Evolutionary conservation across 2,888 invertebrate species (phyloP).

Genomic region (Apantesis nais): DNA sequence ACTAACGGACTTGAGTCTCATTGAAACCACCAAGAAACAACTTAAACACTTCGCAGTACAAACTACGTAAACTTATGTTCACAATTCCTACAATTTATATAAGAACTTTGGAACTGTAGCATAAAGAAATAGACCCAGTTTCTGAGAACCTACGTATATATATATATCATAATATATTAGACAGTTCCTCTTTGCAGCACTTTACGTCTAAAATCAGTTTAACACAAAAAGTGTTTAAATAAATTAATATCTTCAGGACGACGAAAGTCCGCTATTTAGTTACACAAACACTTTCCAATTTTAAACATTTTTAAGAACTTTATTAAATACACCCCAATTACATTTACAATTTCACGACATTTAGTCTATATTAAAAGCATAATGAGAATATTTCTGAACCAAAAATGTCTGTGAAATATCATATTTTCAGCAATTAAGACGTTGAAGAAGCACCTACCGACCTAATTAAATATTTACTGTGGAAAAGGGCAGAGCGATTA

Average conservation of each 20-base stretch:
- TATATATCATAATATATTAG: not conserved
- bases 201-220: not conserved
- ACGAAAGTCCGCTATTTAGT: not conserved
- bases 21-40: constrained; percentile 1
- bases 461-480: constrained; percentile 76
- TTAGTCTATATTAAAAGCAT: constrained; percentile 21
- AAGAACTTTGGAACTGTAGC: not conserved
- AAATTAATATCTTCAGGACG: no score
- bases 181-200: not conserved
- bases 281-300: not conserved
- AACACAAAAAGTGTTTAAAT: not conserved
- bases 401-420: constrained; percentile 45
- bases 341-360: constrained; percentile 21
- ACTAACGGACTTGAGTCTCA: not conserved
- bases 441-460: constrained; percentile 64
- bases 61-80: not conserved
- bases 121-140: not conserved
- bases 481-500: constrained; percentile 67
- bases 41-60: not conserved
- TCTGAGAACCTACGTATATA: not conserved
- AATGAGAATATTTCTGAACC: constrained; percentile 31
- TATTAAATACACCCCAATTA: constrained; percentile 12
- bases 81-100: not conserved
- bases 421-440: constrained; percentile 71
- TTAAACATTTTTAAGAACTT: not conserved